Percentiles rank a stretch among this genome's conserved stretches.
These are phyloP conservation scores for Cephalotes varians DNA, from an alignment of 2,888 invertebrate species.

Conservation along the genomic window DNA sequence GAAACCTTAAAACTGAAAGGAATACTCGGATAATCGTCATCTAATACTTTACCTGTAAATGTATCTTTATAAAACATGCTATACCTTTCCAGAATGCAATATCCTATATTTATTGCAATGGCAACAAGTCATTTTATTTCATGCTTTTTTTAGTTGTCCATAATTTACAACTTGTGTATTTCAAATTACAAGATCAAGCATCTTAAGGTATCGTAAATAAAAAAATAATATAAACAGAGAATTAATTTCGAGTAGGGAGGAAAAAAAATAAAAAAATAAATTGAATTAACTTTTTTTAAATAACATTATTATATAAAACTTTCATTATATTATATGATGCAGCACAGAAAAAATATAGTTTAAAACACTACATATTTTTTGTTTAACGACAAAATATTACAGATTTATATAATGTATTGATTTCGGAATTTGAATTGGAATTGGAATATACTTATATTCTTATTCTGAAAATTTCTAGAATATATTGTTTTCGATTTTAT, in stretches of 20 bases:
- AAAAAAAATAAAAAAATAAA: not conserved
- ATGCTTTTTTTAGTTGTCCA: not conserved
- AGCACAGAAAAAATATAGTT: not conserved
- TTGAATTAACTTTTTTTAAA: not conserved
- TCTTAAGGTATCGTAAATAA: not conserved
- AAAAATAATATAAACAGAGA: not conserved
- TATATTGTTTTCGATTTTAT: not conserved
- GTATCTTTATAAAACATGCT: not conserved
- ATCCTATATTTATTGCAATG: not conserved
- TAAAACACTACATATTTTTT: not conserved
- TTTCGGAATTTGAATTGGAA: constrained; percentile 12
- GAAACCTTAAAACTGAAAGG: constrained; percentile 57
- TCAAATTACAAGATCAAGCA: constrained; percentile 9
- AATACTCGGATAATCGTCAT: constrained; percentile 35
- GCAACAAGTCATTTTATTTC: not conserved
- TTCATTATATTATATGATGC: not conserved
- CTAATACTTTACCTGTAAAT: constrained; percentile 33
- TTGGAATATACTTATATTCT: not conserved
- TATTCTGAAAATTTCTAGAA: not conserved
- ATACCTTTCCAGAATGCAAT: not conserved
- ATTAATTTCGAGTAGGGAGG: not conserved
- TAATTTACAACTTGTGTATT: not conserved
- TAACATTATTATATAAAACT: not conserved
- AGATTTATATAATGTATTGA: not conserved
- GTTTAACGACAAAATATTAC: not conserved